Percentiles rank a stretch among this genome's conserved stretches.
These are phyloP conservation scores for Tricholauxania praeusta DNA, from an alignment of 2,888 invertebrate genomes.

Conservation along the genomic window DNA sequence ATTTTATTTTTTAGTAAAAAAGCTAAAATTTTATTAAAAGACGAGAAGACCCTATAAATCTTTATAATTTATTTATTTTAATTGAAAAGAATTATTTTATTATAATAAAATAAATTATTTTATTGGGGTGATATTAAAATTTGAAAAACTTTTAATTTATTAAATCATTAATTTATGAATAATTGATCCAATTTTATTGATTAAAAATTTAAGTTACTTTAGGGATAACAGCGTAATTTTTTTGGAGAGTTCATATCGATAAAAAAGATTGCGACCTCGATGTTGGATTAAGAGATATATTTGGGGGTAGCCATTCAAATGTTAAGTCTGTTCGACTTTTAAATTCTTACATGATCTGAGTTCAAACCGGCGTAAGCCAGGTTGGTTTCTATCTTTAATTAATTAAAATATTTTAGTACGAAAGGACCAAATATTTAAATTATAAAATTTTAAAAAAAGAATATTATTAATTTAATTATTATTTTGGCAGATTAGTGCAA, in stretches of 20 bases:
- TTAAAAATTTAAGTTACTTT: constrained; percentile 81
- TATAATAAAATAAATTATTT: constrained; percentile 68
- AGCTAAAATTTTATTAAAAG: constrained; percentile 75
- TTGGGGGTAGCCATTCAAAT: constrained; percentile 76
- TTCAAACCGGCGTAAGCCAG: constrained; percentile 88
- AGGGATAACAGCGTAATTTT: constrained; percentile 89
- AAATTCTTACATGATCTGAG: constrained; percentile 89
- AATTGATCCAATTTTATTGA: constrained; percentile 72
- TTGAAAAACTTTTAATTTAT: constrained; percentile 71
- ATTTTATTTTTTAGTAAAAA: constrained; percentile 75
- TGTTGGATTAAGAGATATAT: constrained; percentile 84
- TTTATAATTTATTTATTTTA: constrained; percentile 69
- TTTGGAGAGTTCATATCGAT: constrained; percentile 80
- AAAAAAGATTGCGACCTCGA: constrained; percentile 87
- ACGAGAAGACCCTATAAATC: constrained; percentile 86
- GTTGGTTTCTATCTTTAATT: constrained; percentile 85
- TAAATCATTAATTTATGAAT: constrained; percentile 67
- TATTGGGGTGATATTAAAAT: constrained; percentile 77
- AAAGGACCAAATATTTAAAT: constrained; percentile 78
- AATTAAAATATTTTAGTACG: constrained; percentile 78
- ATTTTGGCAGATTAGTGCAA: constrained; percentile 78
- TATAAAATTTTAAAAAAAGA: constrained; percentile 63
- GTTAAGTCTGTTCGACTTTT: constrained; percentile 83
- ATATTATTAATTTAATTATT: constrained; percentile 62
- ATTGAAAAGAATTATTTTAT: constrained; percentile 64